Evolutionary conservation across 2,797 vertebrate genomes (phyloP).

Genomic region (Acropternis orthonyx): DNA sequence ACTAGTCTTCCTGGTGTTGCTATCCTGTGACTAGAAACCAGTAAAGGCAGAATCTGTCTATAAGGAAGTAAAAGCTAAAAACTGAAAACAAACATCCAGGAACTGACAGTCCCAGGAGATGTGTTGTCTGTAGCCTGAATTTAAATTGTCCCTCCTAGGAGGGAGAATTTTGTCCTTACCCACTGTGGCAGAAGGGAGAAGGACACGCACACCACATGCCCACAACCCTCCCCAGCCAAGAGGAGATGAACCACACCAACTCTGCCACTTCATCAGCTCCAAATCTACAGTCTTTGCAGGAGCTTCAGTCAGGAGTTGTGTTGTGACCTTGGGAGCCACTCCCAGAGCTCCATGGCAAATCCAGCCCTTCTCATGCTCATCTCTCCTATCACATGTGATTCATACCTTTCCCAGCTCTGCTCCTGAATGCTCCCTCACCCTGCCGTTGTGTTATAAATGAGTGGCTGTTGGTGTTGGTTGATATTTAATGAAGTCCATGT

Average conservation of each 20-base stretch:
- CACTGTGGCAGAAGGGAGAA: neutral
- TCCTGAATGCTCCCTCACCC: neutral
- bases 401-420: neutral
- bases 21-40: neutral
- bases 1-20: neutral
- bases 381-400: neutral
- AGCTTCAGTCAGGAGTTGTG: neutral
- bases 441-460: constrained; percentile 59
- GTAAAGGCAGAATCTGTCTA: neutral
- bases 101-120: neutral
- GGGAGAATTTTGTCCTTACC: neutral
- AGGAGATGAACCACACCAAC: neutral
- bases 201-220: too few relatives aligned
- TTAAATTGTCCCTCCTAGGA: neutral
- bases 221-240: neutral
- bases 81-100: neutral
- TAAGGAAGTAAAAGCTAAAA: constrained; percentile 46
- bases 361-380: neutral
- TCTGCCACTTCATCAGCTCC: neutral
- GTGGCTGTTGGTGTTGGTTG: constrained; percentile 65
- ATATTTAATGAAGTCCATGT: constrained; percentile 66
- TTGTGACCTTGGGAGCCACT: constrained; percentile 17
- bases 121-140: neutral
- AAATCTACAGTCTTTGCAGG: neutral
- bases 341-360: neutral